Conservation (phyloP, 2,797 vertebrate genomes). For the Semotilus atromaculatus region DNA sequence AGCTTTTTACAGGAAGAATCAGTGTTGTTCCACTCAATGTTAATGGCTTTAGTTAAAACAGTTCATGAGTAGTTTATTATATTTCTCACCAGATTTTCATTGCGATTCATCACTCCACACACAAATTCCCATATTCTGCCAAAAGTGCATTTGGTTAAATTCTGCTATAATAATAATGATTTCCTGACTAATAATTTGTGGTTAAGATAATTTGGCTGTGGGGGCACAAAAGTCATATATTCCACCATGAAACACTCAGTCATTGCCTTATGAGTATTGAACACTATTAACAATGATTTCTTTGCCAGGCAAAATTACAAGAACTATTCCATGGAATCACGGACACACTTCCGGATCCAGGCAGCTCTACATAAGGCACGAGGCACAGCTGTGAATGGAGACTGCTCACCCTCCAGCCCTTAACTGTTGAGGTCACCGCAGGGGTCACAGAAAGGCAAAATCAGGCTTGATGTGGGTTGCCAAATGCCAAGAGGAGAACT, state of each 20-base stretch:
- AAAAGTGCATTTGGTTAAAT: too few relatives aligned
- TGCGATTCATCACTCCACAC: too few relatives aligned
- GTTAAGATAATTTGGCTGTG: not conserved
- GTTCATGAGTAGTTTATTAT: too few relatives aligned
- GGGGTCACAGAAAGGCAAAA: constrained; percentile 33
- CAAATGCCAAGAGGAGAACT: constrained; percentile 19
- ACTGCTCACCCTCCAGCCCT: constrained; percentile 75
- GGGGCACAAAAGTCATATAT: not conserved
- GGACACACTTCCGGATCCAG: constrained; percentile 98
- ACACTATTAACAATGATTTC: not conserved
- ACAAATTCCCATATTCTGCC: not conserved
- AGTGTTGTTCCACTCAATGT: not conserved
- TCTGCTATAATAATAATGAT: too few relatives aligned
- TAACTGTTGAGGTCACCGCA: constrained; percentile 57
- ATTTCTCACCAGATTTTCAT: too few relatives aligned
- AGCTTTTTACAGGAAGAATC: not conserved
- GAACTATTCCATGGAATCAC: constrained; percentile 99
- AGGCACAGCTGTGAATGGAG: constrained; percentile 78
- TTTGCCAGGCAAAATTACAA: constrained; percentile 92
- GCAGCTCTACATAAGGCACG: constrained; percentile 93
- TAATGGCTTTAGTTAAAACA: not conserved
- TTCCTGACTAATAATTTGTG: too few relatives aligned
- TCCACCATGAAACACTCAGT: not conserved
- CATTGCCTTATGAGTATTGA: not conserved
- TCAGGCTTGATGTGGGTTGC: constrained; percentile 10